Evolutionary conservation across 2,113 vertebrate genomes (phyloP).

Genomic region (Corythornis vintsioides): DNA sequence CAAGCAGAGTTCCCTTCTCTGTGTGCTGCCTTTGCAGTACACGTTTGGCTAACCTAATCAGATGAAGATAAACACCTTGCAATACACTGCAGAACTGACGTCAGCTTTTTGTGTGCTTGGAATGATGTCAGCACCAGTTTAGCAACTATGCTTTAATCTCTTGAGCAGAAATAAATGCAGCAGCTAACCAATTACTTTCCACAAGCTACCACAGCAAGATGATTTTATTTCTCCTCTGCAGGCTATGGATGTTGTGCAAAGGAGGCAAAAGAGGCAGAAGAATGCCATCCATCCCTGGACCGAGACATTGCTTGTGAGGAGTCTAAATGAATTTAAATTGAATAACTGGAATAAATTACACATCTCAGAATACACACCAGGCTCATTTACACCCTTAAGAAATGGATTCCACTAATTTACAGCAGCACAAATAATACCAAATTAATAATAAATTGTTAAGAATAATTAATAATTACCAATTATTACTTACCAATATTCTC

Average conservation of each 20-base stretch:
- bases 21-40: background rate
- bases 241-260: background rate
- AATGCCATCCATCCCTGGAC: background rate
- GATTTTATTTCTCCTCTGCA: background rate
- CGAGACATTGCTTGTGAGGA: background rate
- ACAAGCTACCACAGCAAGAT: conserved; percentile 6
- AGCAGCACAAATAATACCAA: background rate
- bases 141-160: conserved; percentile 14
- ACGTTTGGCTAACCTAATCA: conserved; percentile 25
- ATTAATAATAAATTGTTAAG: background rate
- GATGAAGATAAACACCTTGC: conserved; percentile 64
- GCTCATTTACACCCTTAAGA: background rate
- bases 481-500: background rate
- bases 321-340: background rate
- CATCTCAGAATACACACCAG: background rate
- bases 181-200: conserved; percentile 2
- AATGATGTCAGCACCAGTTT: conserved; percentile 45
- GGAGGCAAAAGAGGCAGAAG: background rate
- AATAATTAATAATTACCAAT: too few species aligned
- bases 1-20: background rate
- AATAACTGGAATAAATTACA: background rate
- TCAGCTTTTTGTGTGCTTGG: conserved; percentile 47
- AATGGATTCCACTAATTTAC: background rate
- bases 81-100: background rate
- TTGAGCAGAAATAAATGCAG: conserved; percentile 11